phyloP scores from a whole-genome alignment of 1,140 invertebrate genomes.

The Pogonus chalceus region DNA sequence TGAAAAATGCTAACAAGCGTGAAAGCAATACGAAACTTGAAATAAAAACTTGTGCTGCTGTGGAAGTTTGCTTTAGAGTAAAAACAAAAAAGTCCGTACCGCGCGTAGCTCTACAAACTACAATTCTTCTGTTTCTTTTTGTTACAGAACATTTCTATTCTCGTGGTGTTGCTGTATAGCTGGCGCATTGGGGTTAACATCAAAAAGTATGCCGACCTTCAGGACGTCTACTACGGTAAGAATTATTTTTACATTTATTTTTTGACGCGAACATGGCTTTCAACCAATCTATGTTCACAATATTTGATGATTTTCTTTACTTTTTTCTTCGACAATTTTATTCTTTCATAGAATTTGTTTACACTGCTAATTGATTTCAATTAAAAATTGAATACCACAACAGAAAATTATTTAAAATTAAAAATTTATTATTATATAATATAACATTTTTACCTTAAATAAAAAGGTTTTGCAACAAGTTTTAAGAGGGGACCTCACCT shows the following conservation, averaged over 20 bases:
- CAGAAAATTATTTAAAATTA: too few species aligned
- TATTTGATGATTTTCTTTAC: too few species aligned
- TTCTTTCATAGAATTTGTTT: too few species aligned
- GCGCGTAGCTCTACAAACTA: background rate
- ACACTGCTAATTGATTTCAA: too few species aligned
- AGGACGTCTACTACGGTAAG: slow-evolving; percentile 65
- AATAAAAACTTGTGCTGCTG: background rate
- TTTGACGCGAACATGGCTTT: too few species aligned
- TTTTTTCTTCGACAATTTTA: too few species aligned
- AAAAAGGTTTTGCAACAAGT: too few species aligned
- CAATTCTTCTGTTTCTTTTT: slow-evolving; percentile 26
- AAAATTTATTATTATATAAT: too few species aligned
- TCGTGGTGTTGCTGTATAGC: slow-evolving; percentile 57
- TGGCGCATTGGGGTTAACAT: slow-evolving; percentile 59
- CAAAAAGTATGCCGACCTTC: slow-evolving; percentile 50
- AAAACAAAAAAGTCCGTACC: background rate
- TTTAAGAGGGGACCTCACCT: too few species aligned
- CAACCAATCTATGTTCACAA: too few species aligned
- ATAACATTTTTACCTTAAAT: too few species aligned
- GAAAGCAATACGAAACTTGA: background rate
- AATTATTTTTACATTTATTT: slow-evolving; percentile 15
- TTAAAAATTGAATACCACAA: too few species aligned
- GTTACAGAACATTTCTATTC: slow-evolving; percentile 58
- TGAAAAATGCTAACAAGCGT: background rate
- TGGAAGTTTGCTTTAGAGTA: slow-evolving; percentile 7